Base-by-base conservation (phyloP, 2,113 vertebrate species). In the Garra rufa region DNA sequence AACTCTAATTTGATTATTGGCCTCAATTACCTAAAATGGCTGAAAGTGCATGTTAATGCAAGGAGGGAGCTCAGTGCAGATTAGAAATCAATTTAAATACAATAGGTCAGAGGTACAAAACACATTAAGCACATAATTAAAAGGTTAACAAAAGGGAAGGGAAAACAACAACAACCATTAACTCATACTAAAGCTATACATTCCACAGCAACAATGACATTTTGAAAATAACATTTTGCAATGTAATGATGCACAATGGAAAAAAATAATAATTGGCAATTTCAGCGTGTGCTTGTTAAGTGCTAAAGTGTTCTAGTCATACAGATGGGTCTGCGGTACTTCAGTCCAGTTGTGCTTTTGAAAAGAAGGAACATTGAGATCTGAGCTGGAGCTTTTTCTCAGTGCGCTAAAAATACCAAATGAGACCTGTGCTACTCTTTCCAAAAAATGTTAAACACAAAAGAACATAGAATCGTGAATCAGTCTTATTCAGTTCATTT, bases 401-500 rank as follows among this genome's bases (percentile, higher is more conserved):
- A 44, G 63, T 79, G 26, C 21, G 76, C 48, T 88, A 83, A 88
- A 84, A 82, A 86, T 86, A 88, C 4, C 61, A 80, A 9, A 13
- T 46, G 50, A 38, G 67, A 43, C 15, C 15, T 44, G 70, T 46
- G 10, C 41, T 73, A 43, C 43, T 73, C 43, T 26, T 73, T 15
- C 6, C n/a, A 73, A 73, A 71, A 38, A 44, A 71, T 11, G 9
- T 21, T 38, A 2, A 67, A 38, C 43, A 73, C 43, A 73, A 26
- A 73, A 73, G 43, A 73, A 26, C n/a, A 13, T 24, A 7, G 43
- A 24, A 73, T 48, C 24, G 8, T 28, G 14, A 48, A 48, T 44
- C 13, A 26, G 6, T 9, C 21, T 59, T 14, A 44, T 57, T 44
- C 26, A 38, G 9, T 83, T 15, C 0, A 30, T 50, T 13, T 67